These are phyloP conservation scores for Apostichopus leukothele DNA, from an alignment of 53 echinoderm and acorn worm species.

Conservation along the genomic window DNA sequence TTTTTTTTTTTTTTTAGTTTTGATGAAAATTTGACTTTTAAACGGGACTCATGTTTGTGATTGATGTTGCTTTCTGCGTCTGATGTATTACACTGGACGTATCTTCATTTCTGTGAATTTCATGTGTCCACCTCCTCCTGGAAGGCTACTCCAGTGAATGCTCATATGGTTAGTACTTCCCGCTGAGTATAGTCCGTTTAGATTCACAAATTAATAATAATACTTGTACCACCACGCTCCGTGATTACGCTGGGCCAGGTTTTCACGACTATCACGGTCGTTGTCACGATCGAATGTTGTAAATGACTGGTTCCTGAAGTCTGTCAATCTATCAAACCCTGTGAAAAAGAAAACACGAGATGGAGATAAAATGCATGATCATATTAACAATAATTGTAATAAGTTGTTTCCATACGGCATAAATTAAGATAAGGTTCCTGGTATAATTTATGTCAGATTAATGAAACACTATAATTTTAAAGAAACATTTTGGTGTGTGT, in stretches of 20 bases:
- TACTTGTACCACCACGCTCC: not conserved
- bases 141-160: not conserved
- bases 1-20: too few relatives aligned
- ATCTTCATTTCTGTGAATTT: conserved; percentile 12
- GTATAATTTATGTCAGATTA: too few relatives aligned
- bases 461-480: too few relatives aligned
- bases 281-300: not conserved
- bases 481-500: too few relatives aligned
- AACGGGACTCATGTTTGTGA: too few relatives aligned
- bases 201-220: not conserved
- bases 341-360: not conserved
- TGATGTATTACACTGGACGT: not conserved
- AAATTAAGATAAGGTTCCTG: too few relatives aligned
- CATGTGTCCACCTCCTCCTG: not conserved
- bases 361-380: too few relatives aligned
- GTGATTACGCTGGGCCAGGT: not conserved
- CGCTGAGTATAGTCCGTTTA: conserved; percentile 3
- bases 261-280: not conserved
- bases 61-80: too few relatives aligned
- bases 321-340: not conserved
- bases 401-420: too few relatives aligned
- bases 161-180: not conserved
- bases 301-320: not conserved
- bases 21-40: too few relatives aligned
- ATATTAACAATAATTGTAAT: too few relatives aligned